These are phyloP conservation scores for Tamias sibiricus DNA, from an alignment of 2,113 vertebrate genomes.

Conservation along the genomic window DNA sequence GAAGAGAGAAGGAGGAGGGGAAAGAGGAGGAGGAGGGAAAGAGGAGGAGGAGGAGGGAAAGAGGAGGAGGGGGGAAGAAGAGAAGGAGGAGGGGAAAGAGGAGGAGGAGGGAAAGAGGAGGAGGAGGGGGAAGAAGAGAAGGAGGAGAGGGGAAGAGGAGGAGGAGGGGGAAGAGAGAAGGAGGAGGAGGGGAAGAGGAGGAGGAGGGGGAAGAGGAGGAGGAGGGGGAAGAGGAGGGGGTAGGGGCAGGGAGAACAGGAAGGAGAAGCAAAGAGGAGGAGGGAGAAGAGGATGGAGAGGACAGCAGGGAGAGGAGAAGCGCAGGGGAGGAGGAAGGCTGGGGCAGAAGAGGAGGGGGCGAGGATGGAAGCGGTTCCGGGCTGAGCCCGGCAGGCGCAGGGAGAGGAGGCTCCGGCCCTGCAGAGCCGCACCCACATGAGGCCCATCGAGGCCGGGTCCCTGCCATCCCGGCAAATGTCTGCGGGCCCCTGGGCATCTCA, in stretches of 20 bases:
- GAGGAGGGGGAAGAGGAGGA: accelerated
- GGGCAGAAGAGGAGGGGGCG: background rate
- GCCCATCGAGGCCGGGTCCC: background rate
- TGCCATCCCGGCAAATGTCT: background rate
- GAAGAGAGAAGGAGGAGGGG: accelerated
- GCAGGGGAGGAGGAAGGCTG: no score
- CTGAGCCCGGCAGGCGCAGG: background rate
- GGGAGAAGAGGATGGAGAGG: accelerated
- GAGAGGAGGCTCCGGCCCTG: accelerated
- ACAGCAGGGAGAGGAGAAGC: no score
- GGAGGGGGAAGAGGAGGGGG: accelerated
- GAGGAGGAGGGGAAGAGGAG: no score
- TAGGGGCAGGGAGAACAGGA: background rate
- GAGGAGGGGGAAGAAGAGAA: accelerated
- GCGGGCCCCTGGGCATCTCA: accelerated
- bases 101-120: accelerated
- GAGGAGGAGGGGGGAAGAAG: no score
- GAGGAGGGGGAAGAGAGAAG: accelerated
- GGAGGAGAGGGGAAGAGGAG: no score
- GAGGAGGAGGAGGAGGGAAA: accelerated
- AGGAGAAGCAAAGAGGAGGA: accelerated
- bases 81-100: background rate
- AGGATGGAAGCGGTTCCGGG: no score
- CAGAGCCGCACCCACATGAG: background rate
- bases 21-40: accelerated